Base-by-base conservation (phyloP, 1,140 invertebrate genomes). In the Chlorops oryzae region DNA sequence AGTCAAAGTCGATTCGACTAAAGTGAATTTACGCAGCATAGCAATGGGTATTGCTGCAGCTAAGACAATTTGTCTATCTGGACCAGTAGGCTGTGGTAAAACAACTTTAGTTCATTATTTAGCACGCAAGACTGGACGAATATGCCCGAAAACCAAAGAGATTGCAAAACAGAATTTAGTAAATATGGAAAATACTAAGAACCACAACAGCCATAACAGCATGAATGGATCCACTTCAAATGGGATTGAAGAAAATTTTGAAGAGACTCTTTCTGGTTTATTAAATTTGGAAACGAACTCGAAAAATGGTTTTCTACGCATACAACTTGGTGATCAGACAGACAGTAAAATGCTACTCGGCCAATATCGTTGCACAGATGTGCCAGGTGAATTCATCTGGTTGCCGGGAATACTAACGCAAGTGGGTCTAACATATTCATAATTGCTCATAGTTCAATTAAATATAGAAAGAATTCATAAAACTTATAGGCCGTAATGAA, bases 351-450 rank as follows among this genome's bases (percentile, higher is more conserved):
- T 93, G 77, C 70, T 99, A 13, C 73, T 99, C 10, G 96, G 96
- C 5, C 89, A 90, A 22, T 98, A 99, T 74, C 80, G 86, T 57
- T 98, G 96, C 70, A 96, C 96, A 1, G 93, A 98, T 67, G 80
- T 96, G 27, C 95, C 95, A 4, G 96, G 96, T 28, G 91, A 99
- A 74, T 99, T 99, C 77, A 73, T 94, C 23, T 99, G 96, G 96
- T 82, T 89, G 58, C 85, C 95, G 6, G 96, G 96, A 35, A 84
- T 91, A 45, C 71, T 97, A 21, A 91, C 92, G 5, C 82, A 87
- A 76, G 87, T 86, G 86, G 75, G 85, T 85, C n/a, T n/a, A n/a
- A n/a, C n/a, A n/a, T n/a, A n/a, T n/a, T n/a, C n/a, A n/a, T n/a
- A n/a, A n/a, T n/a, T n/a, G n/a, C n/a, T n/a, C n/a, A n/a, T n/a